Percentiles rank a stretch among this genome's conserved stretches.
These are phyloP conservation scores for Saccopteryx bilineata DNA, from an alignment of 2,113 vertebrate genomes.

Conservation along the genomic window DNA sequence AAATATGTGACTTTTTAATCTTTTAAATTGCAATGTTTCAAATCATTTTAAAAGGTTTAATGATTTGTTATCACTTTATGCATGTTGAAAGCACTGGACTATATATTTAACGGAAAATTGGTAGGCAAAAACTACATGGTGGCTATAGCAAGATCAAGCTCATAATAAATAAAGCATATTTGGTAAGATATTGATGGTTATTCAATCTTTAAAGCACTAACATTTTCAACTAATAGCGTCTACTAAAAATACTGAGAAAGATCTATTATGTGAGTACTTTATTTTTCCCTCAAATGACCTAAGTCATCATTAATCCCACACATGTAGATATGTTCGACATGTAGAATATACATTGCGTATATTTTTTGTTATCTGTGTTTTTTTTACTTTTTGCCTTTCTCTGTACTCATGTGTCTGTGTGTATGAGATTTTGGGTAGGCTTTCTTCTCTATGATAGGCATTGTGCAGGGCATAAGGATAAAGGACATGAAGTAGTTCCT, in stretches of 20 bases:
- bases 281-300: neutral
- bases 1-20: slow-evolving; percentile 4
- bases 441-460: neutral
- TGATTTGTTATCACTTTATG: neutral
- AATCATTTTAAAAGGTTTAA: slow-evolving; percentile 38
- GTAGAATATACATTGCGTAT: no score
- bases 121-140: neutral
- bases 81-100: neutral
- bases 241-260: neutral
- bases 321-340: neutral
- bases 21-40: neutral
- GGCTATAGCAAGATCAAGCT: neutral
- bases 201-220: neutral
- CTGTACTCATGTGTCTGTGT: neutral
- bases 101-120: neutral
- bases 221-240: neutral
- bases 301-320: neutral
- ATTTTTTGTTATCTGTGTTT: neutral
- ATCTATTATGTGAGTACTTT: neutral
- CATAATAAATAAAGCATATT: neutral
- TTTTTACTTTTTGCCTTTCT: neutral
- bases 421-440: rapidly evolving
- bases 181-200: neutral
- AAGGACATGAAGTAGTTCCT: neutral
- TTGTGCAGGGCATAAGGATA: neutral